Conservation (phyloP, 2,797 vertebrate species). For the Epinephelus malabaricus region DNA sequence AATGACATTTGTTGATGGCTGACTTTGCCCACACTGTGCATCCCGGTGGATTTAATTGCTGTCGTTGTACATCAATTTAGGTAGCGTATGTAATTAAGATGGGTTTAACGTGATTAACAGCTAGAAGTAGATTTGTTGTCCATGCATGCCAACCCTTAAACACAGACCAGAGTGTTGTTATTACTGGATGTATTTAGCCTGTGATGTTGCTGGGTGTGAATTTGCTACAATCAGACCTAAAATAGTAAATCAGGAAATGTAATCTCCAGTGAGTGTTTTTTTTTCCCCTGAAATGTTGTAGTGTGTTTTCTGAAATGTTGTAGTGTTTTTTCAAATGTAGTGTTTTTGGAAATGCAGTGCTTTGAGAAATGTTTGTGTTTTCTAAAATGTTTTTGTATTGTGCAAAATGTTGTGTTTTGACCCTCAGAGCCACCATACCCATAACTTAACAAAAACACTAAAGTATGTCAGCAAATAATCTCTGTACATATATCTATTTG, state of each 20-base stretch:
- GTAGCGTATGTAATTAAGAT: conserved; percentile 18
- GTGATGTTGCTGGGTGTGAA: background rate
- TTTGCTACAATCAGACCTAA: background rate
- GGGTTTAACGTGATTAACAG: conserved; percentile 20
- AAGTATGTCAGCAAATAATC: background rate
- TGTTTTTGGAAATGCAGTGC: no score
- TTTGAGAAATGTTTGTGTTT: no score
- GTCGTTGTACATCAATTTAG: background rate
- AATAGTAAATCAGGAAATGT: background rate
- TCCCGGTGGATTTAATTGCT: conserved; percentile 15
- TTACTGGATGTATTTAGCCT: background rate
- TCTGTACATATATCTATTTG: background rate
- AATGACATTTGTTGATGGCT: conserved; percentile 23
- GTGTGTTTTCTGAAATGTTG: no score
- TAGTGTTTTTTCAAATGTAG: no score
- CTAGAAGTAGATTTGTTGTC: background rate
- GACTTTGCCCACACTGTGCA: background rate
- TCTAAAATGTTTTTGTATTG: no score
- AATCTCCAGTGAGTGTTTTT: background rate
- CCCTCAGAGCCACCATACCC: no score
- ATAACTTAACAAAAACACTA: background rate
- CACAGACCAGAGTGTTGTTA: background rate
- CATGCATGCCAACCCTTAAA: background rate
- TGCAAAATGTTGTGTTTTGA: no score
- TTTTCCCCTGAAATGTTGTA: no score